Base-by-base conservation (phyloP, 2,797 vertebrate genomes). In the Pangasius krempfi region DNA sequence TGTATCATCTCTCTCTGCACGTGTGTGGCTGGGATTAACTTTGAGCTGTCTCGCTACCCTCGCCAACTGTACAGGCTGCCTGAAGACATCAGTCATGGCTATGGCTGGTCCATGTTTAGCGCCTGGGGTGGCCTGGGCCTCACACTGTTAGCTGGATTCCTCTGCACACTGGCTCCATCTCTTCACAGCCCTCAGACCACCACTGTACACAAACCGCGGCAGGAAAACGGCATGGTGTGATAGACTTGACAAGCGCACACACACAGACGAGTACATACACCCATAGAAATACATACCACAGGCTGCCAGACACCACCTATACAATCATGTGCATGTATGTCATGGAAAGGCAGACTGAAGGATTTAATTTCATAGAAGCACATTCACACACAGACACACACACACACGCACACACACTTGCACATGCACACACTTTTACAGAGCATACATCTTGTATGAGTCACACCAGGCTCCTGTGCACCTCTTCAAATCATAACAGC, bases 81-180 rank as follows among this genome's bases (percentile, higher is more conserved):
- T 0, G 97, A 98, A 93, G 98, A 98, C 94, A 98, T 98, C 96
- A 97, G 98, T 90, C 98, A 98, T 70, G 98, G 98, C 87, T 98
- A 98, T 73, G 97, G 98, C 91, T 98, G 98, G 98, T 98, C 98
- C 92, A 98, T 98, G 98, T 98, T 98, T 92, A 98, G 97, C 86
- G 98, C 98, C 12, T 98, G 98, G 98, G 97, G 97, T 0, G 98
- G 97, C 84, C 95, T 98, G 93, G 98, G 98, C 90, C 97, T 98
- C 72, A 98, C 97, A 0, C 93, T 98, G 92, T 95, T 98, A 93
- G 97, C 98, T 62, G 98, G 98, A 18, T 98, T 98, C 92, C 96
- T 98, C 93, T 98, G 98, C 93, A 98, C 98, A 0, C 91, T 98
- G 84, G 98, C 98, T 60, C 98, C 98, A 0, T 98, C 98, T 5